phyloP scores from a whole-genome alignment of 2,888 invertebrate genomes.

The Hirudinaria manillensis region DNA sequence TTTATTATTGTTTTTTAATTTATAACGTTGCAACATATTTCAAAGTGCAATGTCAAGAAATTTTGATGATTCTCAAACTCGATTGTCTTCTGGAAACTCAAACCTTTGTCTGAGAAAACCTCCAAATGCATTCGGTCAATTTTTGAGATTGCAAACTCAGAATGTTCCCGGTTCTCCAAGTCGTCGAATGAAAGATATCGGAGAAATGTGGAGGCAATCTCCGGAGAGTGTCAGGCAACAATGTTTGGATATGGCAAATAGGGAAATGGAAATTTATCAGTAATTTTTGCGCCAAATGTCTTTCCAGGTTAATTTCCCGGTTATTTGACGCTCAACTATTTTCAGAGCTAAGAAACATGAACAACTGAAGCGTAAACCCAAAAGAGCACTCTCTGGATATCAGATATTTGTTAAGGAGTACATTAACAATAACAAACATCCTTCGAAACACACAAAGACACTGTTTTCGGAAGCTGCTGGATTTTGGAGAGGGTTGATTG shows the following conservation, averaged over 20 bases:
- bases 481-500: neutral
- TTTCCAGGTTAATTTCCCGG: neutral
- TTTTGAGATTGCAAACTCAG: too few relatives aligned
- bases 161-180: too few relatives aligned
- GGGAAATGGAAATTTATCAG: conserved; percentile 12
- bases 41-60: too few relatives aligned
- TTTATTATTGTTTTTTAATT: too few relatives aligned
- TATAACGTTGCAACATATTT: too few relatives aligned
- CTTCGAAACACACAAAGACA: neutral
- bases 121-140: too few relatives aligned
- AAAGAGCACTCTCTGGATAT: neutral
- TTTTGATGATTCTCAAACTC: too few relatives aligned
- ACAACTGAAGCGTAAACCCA: neutral
- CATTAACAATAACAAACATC: neutral
- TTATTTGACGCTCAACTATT: neutral
- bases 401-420: conserved; percentile 7
- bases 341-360: conserved; percentile 2
- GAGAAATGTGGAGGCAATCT: too few relatives aligned
- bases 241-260: conserved; percentile 2
- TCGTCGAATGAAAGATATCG: too few relatives aligned
- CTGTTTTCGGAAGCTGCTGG: neutral
- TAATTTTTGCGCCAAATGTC: neutral
- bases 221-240: too few relatives aligned
- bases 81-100: too few relatives aligned
- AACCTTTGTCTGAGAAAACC: too few relatives aligned